A percentile compares a stretch with the other conserved stretches of the same genome.
These are phyloP conservation scores for Tridacna crocea DNA, from an alignment of 2,888 invertebrate genomes.

Conservation along the genomic window DNA sequence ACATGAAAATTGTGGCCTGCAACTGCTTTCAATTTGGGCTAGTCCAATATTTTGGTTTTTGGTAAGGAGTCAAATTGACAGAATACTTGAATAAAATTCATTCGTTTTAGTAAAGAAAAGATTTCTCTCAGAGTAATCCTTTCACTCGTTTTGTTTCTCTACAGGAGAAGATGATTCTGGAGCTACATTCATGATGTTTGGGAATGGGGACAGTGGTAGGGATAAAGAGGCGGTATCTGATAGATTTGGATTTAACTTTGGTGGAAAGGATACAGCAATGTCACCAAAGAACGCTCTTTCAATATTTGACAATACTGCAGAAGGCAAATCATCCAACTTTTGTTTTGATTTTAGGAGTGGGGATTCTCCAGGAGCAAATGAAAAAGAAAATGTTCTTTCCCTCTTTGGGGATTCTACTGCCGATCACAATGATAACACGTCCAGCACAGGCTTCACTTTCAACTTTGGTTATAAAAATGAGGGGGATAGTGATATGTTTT, in stretches of 20 bases:
- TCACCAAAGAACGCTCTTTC: not conserved
- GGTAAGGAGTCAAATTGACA: no score
- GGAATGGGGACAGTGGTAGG: not conserved
- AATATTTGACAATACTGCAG: not conserved
- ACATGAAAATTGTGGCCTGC: no score
- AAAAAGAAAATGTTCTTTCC: not conserved
- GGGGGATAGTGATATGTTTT: not conserved
- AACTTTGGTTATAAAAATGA: constrained; percentile 11
- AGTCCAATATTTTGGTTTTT: no score
- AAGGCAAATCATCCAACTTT: not conserved
- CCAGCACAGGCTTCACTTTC: not conserved
- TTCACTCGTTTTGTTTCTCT: no score
- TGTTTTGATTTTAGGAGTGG: not conserved
- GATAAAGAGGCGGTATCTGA: not conserved
- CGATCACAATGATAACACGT: not conserved
- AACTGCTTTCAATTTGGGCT: no score
- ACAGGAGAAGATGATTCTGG: not conserved
- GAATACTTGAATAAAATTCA: no score
- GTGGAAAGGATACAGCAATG: not conserved
- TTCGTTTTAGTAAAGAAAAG: no score
- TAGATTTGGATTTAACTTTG: not conserved
- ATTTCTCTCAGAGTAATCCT: no score
- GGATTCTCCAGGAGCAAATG: not conserved
- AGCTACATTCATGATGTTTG: not conserved
- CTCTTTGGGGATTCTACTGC: not conserved